Evolutionary conservation across 2,888 invertebrate genomes (phyloP).

Genomic region (Sphecodes monilicornis): DNA sequence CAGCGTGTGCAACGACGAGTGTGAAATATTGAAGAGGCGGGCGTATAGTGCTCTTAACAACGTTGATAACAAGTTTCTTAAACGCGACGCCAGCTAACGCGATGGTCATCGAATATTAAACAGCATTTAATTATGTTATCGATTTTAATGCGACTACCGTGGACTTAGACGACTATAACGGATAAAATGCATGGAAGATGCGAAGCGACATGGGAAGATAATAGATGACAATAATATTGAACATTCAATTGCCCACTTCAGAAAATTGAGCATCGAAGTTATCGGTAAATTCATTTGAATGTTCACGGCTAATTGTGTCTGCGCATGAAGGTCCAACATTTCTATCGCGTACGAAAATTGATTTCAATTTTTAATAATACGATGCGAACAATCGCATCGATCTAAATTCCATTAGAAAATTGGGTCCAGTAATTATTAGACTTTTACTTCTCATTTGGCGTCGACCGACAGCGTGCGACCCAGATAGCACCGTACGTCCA

Average conservation of each 20-base stretch:
- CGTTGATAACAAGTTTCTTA: slow-evolving; percentile 14
- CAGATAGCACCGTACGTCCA: too few relatives aligned
- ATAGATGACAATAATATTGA: background rate
- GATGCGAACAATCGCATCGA: slow-evolving; percentile 9
- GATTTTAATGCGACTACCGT: background rate
- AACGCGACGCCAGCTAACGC: background rate
- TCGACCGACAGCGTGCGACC: background rate
- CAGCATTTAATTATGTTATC: background rate
- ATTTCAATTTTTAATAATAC: background rate
- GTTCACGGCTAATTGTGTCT: background rate
- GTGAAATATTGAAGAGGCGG: slow-evolving; percentile 39
- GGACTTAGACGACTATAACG: background rate
- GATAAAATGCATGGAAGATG: background rate
- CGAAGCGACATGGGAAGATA: background rate
- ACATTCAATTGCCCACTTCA: background rate
- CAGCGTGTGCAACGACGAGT: background rate
- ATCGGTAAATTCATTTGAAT: slow-evolving; percentile 6
- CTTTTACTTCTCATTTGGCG: background rate
- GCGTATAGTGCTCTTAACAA: background rate
- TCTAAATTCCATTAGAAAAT: slow-evolving; percentile 46
- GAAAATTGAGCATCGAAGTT: background rate
- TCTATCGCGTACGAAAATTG: background rate
- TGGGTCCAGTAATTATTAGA: slow-evolving; percentile 4
- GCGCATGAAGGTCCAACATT: background rate
- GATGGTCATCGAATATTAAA: slow-evolving; percentile 31